Percentiles rank a stretch among this genome's conserved stretches.
These are phyloP conservation scores for Drosophila kohkoa DNA, from an alignment of 1,140 invertebrate genomes.

Conservation along the genomic window DNA sequence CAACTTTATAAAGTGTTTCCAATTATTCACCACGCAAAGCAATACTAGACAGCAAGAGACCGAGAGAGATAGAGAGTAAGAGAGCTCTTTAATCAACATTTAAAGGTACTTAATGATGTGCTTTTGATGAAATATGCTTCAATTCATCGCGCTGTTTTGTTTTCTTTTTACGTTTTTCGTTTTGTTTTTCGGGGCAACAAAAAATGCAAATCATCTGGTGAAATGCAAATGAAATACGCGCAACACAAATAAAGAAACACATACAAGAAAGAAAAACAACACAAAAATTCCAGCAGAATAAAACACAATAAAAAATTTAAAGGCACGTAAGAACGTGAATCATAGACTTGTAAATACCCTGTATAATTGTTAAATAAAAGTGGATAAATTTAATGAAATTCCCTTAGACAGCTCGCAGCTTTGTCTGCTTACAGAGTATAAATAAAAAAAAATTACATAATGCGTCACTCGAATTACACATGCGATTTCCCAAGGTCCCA, in stretches of 20 bases:
- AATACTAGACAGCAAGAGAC: neutral
- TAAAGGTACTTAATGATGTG: constrained; percentile 22
- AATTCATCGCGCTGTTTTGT: constrained; percentile 12
- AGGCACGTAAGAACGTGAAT: neutral
- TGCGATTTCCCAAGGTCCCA: constrained; percentile 61
- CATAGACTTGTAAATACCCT: constrained; percentile 1
- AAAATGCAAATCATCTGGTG: constrained; percentile 65
- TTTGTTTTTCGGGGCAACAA: neutral
- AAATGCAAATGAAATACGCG: constrained; percentile 65
- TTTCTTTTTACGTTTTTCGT: neutral
- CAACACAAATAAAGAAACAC: constrained; percentile 32
- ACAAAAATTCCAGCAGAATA: constrained; percentile 23
- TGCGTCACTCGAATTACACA: constrained; percentile 68
- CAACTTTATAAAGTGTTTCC: neutral
- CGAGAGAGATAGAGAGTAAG: too few relatives aligned
- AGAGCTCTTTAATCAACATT: constrained; percentile 9
- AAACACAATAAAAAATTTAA: constrained; percentile 23
- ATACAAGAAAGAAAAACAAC: constrained; percentile 14
- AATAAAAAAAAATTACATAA: constrained; percentile 48
- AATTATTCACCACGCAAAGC: neutral
- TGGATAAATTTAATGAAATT: neutral
- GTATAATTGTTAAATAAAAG: neutral
- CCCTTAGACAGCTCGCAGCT: too few relatives aligned
- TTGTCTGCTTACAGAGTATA: constrained; percentile 1
- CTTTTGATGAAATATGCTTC: constrained; percentile 23